Evolutionary conservation across 2,888 invertebrate species (phyloP).

Genomic region (Athetis lepigone): DNA sequence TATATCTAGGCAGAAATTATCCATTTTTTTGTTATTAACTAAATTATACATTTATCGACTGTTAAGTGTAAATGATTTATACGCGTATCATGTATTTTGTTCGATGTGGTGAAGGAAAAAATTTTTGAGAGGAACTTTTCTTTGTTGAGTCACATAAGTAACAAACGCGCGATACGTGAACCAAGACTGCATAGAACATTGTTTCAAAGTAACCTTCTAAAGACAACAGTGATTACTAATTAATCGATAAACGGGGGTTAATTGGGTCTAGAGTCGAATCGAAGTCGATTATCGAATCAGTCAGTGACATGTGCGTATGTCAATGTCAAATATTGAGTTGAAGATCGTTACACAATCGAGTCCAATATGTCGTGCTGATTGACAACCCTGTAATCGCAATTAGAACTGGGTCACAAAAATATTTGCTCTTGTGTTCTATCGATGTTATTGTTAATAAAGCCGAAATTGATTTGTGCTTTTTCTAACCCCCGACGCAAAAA

Average conservation of each 20-base stretch:
- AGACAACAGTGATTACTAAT: conserved; percentile 24
- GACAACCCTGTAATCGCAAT: conserved; percentile 17
- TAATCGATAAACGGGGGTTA: conserved; percentile 26
- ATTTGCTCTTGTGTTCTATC: background rate
- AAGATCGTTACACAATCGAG: conserved; percentile 41
- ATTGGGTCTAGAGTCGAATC: conserved; percentile 14
- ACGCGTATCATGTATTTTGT: too few relatives aligned
- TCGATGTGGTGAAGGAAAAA: too few relatives aligned
- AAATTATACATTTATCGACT: too few relatives aligned
- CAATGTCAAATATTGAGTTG: conserved; percentile 44
- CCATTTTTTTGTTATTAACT: too few relatives aligned
- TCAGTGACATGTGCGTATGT: conserved; percentile 28
- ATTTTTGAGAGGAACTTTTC: too few relatives aligned
- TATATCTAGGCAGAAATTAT: too few relatives aligned
- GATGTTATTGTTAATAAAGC: too few relatives aligned
- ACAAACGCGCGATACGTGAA: background rate
- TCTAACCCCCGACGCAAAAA: too few relatives aligned
- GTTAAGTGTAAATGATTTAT: too few relatives aligned
- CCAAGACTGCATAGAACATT: background rate
- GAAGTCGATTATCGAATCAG: conserved; percentile 42
- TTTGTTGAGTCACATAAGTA: too few relatives aligned
- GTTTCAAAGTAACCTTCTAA: background rate
- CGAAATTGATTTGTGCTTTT: too few relatives aligned
- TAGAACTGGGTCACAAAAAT: conserved; percentile 2
- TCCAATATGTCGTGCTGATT: conserved; percentile 25